These are phyloP conservation scores for Myzus persicae DNA, from an alignment of 1,140 invertebrate species.

Conservation along the genomic window DNA sequence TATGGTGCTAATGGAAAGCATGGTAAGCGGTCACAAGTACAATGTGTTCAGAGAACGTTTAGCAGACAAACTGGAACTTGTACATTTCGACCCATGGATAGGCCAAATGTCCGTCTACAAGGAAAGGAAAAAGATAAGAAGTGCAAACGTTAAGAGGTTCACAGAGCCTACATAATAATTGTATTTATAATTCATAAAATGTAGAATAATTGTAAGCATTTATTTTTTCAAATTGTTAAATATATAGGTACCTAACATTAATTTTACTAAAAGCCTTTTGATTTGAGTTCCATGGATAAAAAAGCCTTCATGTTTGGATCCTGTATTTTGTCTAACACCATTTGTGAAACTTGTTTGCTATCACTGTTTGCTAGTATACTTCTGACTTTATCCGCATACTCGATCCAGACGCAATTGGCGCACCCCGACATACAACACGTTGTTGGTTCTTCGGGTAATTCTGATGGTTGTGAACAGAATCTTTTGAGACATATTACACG, in stretches of 20 bases:
- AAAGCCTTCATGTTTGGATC: constrained; percentile 85
- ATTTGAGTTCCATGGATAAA: constrained; percentile 74
- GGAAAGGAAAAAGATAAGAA: constrained; percentile 74
- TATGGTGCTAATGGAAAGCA: constrained; percentile 80
- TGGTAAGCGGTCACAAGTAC: constrained; percentile 77
- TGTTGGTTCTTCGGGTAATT: constrained; percentile 74
- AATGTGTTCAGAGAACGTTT: constrained; percentile 73
- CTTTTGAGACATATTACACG: neutral
- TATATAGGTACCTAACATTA: constrained; percentile 29
- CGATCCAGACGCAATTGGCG: constrained; percentile 93
- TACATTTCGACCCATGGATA: constrained; percentile 79
- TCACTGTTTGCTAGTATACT: constrained; percentile 73
- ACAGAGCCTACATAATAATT: constrained; percentile 14
- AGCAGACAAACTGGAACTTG: constrained; percentile 79
- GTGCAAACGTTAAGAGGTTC: constrained; percentile 62
- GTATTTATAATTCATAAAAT: constrained; percentile 6
- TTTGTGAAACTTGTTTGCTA: constrained; percentile 72
- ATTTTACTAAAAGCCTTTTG: constrained; percentile 40
- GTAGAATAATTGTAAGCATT: neutral
- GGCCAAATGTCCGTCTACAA: constrained; percentile 71
- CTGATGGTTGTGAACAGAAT: neutral
- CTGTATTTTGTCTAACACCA: constrained; percentile 79
- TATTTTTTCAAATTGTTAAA: neutral
- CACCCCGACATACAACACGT: constrained; percentile 94
- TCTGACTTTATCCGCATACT: constrained; percentile 85